These are phyloP conservation scores for Meleagris gallopavo DNA, from an alignment of 2,113 vertebrate species.

Conservation along the genomic window DNA sequence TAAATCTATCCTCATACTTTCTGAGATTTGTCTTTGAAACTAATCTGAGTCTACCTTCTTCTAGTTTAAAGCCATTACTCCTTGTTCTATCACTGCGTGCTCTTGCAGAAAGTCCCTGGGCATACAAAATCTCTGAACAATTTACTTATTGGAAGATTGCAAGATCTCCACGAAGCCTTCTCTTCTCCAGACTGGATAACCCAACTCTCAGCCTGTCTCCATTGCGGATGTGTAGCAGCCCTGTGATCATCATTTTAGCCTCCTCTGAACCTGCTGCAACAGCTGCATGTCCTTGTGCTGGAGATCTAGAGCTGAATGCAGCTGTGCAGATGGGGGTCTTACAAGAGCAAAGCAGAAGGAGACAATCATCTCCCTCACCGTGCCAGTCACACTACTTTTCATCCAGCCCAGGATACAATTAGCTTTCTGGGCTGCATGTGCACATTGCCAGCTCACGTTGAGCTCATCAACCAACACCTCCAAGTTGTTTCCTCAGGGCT, in stretches of 20 bases:
- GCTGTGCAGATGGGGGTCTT: too few species aligned
- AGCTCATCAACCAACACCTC: not conserved
- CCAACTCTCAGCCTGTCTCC: not conserved
- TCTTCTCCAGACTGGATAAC: not conserved
- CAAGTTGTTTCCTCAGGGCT: not conserved
- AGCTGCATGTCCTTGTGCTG: too few species aligned
- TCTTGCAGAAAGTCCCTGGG: not conserved
- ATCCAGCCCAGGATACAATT: not conserved
- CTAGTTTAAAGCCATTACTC: not conserved
- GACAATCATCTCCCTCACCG: too few species aligned
- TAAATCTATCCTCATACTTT: not conserved
- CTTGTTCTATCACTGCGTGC: not conserved
- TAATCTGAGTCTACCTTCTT: not conserved
- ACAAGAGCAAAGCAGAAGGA: too few species aligned
- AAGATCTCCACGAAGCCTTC: not conserved
- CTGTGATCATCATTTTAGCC: not conserved
- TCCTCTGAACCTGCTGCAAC: not conserved
- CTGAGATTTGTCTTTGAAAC: not conserved
- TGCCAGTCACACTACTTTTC: too few species aligned
- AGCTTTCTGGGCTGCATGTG: not conserved
- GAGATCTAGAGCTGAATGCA: too few species aligned
- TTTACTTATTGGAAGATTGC: not conserved
- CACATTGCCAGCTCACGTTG: not conserved
- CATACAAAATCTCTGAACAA: too few species aligned
- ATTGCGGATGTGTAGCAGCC: not conserved